Evolutionary conservation across 2,797 vertebrate genomes (phyloP), one percentile per base, ranked within the genome.

Genomic region (Muscicapa comitata): DNA sequence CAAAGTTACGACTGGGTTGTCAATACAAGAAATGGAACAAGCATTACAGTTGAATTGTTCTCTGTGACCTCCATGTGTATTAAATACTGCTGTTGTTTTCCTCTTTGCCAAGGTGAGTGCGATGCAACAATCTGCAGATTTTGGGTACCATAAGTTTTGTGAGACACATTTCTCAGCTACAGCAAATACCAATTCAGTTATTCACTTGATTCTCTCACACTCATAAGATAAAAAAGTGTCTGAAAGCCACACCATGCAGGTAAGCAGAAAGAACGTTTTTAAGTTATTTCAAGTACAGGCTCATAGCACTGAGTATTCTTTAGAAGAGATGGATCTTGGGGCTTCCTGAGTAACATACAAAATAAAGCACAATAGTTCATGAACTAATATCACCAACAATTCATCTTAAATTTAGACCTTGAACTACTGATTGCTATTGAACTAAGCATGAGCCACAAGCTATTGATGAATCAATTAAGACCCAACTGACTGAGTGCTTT

Each of bases 391-490:
- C 31, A 73, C 53, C 17, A 87, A 38, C 13, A 67, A 45, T 33
- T 33, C 14, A 13, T 57, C 19, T 74, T 59, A 82, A 84, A 78
- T 88, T 65, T 55, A 91, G n/a, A 87, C 83, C 28, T 73, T 77
- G 62, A 89, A 63, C 24, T 75, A 73, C n/a, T 13, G 5, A 35
- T 68, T 71, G 33, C 25, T 91, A 40, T 25, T 76, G 61, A 93
- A 66, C 33, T 76, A 88, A 94, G 17, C 71, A 87, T 19, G 25
- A 94, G 29, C 51, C 65, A 93, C 28, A 75, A 80, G 51, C 23
- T 96, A 85, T 62, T 92, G 86, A 95, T 68, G 25, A 89, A 81
- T 59, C 71, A 84, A 67, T 93, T 93, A 80, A 88, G 90, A 83
- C 28, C 33, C 20, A 71, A 38, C 54, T 55, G 63, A 43, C 29